Evolutionary conservation across 64 coral and sea anemone species (phyloP).

Genomic region (Astreopora myriophthalma): DNA sequence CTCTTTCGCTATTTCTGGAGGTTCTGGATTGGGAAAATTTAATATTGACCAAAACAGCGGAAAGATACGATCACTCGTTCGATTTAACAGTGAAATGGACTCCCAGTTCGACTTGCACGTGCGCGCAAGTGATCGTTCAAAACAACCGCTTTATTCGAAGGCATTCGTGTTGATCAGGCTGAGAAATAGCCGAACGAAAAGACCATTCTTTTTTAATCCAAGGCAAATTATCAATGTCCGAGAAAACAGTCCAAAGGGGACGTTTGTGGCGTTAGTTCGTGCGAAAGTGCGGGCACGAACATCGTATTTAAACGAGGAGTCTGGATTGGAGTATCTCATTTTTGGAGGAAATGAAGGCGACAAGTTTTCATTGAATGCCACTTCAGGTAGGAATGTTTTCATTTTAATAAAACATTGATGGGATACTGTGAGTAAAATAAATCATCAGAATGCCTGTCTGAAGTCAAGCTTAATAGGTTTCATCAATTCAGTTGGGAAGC

Average conservation of each 20-base stretch:
- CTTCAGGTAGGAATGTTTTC: constrained; percentile 20
- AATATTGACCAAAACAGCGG: constrained; percentile 61
- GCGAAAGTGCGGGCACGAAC: constrained; percentile 29
- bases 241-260: constrained; percentile 71
- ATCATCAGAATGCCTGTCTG: background rate
- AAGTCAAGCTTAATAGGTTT: background rate
- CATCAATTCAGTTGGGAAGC: no score
- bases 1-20: constrained; percentile 62
- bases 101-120: constrained; percentile 76
- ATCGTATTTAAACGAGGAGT: background rate
- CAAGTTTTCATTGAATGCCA: constrained; percentile 54
- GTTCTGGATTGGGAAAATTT: constrained; percentile 81
- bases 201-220: constrained; percentile 64
- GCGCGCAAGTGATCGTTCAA: constrained; percentile 73
- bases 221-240: constrained; percentile 46
- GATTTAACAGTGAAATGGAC: constrained; percentile 54
- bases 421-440: background rate
- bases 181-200: constrained; percentile 31
- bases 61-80: constrained; percentile 47
- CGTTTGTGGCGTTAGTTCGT: constrained; percentile 77
- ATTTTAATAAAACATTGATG: background rate
- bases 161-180: constrained; percentile 67
- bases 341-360: constrained; percentile 62
- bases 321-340: constrained; percentile 60
- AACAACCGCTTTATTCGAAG: constrained; percentile 51